Evolutionary conservation across 2,113 vertebrate genomes (phyloP).

Genomic region (Ceyx cyanopectus): DNA sequence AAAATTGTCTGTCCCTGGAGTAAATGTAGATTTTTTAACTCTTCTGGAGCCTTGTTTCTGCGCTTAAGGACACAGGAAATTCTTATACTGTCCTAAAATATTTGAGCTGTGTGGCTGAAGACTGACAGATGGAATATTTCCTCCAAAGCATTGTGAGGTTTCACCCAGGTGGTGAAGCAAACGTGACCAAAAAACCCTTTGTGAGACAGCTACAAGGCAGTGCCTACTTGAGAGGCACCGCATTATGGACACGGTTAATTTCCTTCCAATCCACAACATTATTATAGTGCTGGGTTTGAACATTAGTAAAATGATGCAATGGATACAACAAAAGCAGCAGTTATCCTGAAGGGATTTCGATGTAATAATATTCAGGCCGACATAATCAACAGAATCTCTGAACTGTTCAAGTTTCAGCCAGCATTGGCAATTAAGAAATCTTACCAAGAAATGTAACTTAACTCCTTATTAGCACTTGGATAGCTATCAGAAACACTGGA

Average conservation of each 20-base stretch:
- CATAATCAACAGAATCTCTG: constrained; percentile 56
- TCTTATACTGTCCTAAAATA: not conserved
- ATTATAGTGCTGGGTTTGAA: not conserved
- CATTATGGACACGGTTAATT: not conserved
- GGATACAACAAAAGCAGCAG: constrained; percentile 32
- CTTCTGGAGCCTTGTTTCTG: not conserved
- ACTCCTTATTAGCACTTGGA: constrained; percentile 62
- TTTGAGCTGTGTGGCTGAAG: not conserved
- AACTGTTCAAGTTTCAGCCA: constrained; percentile 21
- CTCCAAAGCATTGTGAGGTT: not conserved
- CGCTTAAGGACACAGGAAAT: not conserved
- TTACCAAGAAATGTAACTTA: constrained; percentile 45
- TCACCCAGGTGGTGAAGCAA: not conserved
- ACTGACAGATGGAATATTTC: not conserved
- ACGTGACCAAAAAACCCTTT: not conserved
- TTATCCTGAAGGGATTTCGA: constrained; percentile 17
- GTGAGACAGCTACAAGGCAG: no score
- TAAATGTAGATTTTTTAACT: not conserved
- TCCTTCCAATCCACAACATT: constrained; percentile 12
- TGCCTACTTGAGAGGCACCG: not conserved
- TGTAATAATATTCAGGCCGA: constrained; percentile 16
- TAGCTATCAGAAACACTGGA: constrained; percentile 1
- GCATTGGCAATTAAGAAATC: constrained; percentile 1
- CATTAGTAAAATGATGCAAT: constrained; percentile 23
- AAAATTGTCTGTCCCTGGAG: rapidly evolving